Conservation (phyloP, 2,888 invertebrate species). For the Plebejus argus region DNA sequence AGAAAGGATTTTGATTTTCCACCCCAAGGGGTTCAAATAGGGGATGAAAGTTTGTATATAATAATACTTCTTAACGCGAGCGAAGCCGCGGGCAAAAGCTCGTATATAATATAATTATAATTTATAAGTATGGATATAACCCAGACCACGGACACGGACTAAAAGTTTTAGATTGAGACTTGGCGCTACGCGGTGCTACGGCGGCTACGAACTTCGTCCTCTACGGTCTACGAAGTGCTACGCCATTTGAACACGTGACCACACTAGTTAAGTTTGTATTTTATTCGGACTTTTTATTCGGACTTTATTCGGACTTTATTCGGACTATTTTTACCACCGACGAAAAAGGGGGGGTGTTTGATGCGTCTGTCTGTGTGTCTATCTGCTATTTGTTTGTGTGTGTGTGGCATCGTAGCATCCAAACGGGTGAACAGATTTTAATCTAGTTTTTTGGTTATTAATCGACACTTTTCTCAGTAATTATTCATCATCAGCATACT, state of each 20-base stretch:
- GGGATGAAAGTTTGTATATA: too few species aligned
- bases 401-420: background rate
- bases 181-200: background rate
- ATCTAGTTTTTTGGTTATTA: too few species aligned
- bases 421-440: background rate
- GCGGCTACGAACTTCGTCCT: constrained; percentile 31
- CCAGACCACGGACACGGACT: background rate
- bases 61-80: too few species aligned
- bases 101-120: too few species aligned
- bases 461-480: too few species aligned
- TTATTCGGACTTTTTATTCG: background rate
- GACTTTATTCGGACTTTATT: background rate
- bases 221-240: background rate
- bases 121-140: too few species aligned
- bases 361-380: too few species aligned
- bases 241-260: background rate
- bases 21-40: too few species aligned
- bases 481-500: too few species aligned
- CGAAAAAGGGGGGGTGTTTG: background rate
- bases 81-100: too few species aligned
- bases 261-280: background rate
- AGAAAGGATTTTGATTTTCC: too few species aligned
- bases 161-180: background rate
- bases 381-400: too few species aligned
- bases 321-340: background rate